Conservation (phyloP, 2,797 vertebrate genomes). For the Phaenicophaeus curvirostris region DNA sequence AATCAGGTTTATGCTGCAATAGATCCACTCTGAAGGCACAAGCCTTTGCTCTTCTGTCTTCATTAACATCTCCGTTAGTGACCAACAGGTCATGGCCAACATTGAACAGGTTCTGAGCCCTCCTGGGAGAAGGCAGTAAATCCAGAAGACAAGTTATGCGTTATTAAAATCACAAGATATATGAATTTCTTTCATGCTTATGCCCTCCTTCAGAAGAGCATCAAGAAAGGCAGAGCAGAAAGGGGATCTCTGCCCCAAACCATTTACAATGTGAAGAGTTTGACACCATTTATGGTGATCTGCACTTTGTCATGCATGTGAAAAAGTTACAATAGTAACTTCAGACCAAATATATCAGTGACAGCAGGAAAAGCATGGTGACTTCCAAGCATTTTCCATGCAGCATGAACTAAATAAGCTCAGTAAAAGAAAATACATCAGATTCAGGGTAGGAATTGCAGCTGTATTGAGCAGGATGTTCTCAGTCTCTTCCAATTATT, state of each 20-base stretch:
- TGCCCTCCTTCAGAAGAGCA: neutral
- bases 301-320: neutral
- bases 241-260: neutral
- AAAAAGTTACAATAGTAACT: neutral
- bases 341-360: neutral
- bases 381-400: neutral
- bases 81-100: neutral
- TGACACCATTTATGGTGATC: neutral
- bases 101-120: neutral
- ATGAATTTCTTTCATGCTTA: neutral
- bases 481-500: conserved; percentile 26
- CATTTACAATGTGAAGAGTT: neutral
- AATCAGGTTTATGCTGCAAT: neutral
- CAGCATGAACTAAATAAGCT: neutral
- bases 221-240: neutral
- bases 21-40: neutral
- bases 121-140: neutral
- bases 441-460: neutral
- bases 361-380: neutral
- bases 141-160: fast-evolving
- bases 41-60: neutral
- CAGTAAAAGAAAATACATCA: conserved; percentile 3
- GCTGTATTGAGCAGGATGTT: neutral
- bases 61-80: neutral
- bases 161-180: fast-evolving